Percentiles rank a stretch among this genome's conserved stretches.
These are phyloP conservation scores for Nineta flava DNA, from an alignment of 2,888 invertebrate genomes.

Conservation along the genomic window DNA sequence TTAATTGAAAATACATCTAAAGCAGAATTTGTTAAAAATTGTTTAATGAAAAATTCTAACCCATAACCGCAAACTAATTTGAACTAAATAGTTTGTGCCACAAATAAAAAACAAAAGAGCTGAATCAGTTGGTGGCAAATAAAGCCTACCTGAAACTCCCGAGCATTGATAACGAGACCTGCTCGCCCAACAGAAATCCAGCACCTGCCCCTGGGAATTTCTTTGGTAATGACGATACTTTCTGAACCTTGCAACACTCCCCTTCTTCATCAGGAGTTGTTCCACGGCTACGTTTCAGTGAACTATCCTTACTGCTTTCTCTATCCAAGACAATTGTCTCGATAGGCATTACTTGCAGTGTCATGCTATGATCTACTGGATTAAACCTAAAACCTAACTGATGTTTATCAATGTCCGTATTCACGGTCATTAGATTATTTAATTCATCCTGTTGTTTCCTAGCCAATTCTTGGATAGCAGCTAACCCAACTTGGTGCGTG, in stretches of 20 bases:
- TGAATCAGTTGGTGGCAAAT: neutral
- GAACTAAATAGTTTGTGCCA: neutral
- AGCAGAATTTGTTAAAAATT: too few relatives aligned
- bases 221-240: conserved; percentile 24
- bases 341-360: conserved; percentile 25
- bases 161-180: conserved; percentile 2
- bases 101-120: neutral
- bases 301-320: conserved; percentile 33
- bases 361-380: conserved; percentile 24
- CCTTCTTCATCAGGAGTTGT: conserved; percentile 20
- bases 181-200: conserved; percentile 3
- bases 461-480: conserved; percentile 62
- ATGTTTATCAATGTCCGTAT: conserved; percentile 13
- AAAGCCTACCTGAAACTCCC: conserved; percentile 8
- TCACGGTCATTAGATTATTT: conserved; percentile 19
- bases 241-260: conserved; percentile 27
- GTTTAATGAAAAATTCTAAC: too few relatives aligned
- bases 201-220: conserved; percentile 6
- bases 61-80: too few relatives aligned
- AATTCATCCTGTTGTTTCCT: conserved; percentile 36
- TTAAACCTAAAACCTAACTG: conserved; percentile 25
- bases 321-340: conserved; percentile 14
- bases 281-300: conserved; percentile 25
- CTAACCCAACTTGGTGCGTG: conserved; percentile 54
- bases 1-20: too few relatives aligned